Base-by-base conservation (phyloP, 2,888 invertebrate genomes). In the Phengaris arion region DNA sequence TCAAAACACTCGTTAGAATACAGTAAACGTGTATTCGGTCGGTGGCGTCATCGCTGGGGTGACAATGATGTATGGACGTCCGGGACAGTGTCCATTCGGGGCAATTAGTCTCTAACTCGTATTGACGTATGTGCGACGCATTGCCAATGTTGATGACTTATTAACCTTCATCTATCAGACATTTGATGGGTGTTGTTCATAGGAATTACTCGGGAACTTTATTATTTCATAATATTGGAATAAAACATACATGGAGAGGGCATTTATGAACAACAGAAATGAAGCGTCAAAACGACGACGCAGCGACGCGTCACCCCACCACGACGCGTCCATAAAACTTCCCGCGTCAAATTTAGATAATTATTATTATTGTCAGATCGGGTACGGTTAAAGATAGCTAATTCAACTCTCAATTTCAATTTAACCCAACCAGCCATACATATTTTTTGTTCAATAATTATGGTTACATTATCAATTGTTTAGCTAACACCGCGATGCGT, bases 391-490 rank as follows among this genome's bases (percentile, higher is more conserved):
- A 22, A 22, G 22, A 22, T 35, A 35, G 3, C 35, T 0, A 35
- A 35, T 35, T 35, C 35, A 2, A n/a, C n/a, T n/a, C n/a, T n/a
- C n/a, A n/a, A n/a, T n/a, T n/a, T n/a, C n/a, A n/a, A n/a, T n/a
- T 35, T 35, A 22, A 22, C 22, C 22, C 22, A 22, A 22, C 22
- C 22, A 22, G 35, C 35, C 35, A 22, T 22, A 22, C 22, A 22
- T 52, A 52, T 10, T 52, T 52, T 2, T 46, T 68, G 2, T n/a
- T 48, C 48, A 48, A 6, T 15, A 51, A 51, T 51, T 51, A 70
- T 70, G 51, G 70, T 70, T 51, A 70, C 70, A 70, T 51, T 15
- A 70, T 8, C 48, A 70, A 51, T 45, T 70, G 70, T 51, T 70
- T 70, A 70, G 48, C 51, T 15, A 70, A 51, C 70, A 22, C 51